Evolutionary conservation across 1,140 invertebrate species (phyloP).

Genomic region (Camponotus floridanus): DNA sequence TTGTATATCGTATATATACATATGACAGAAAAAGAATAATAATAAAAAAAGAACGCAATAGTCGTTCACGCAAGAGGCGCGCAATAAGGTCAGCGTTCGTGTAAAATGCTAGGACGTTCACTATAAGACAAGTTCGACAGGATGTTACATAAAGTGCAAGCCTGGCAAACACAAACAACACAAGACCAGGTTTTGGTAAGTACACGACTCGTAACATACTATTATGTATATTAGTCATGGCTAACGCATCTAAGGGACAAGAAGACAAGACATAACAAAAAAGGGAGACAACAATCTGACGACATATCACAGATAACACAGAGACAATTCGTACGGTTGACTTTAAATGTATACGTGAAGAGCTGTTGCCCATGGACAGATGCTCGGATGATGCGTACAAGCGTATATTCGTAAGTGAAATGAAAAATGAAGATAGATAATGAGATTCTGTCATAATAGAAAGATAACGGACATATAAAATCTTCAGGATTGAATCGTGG

Average conservation of each 20-base stretch:
- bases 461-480: not conserved
- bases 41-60: conserved; percentile 73
- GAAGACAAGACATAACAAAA: conserved; percentile 83
- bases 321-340: conserved; percentile 73
- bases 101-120: conserved; percentile 75
- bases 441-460: not conserved
- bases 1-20: conserved; percentile 70
- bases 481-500: not conserved
- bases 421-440: not conserved
- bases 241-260: conserved; percentile 81
- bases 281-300: conserved; percentile 80
- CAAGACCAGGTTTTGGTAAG: conserved; percentile 77
- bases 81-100: conserved; percentile 73
- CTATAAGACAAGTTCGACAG: conserved; percentile 81
- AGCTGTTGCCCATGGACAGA: conserved; percentile 43
- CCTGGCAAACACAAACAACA: conserved; percentile 84
- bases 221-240: conserved; percentile 70
- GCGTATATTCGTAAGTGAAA: conserved; percentile 23
- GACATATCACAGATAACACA: conserved; percentile 84
- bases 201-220: conserved; percentile 78
- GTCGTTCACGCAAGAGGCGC: conserved; percentile 74
- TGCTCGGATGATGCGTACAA: conserved; percentile 53
- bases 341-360: conserved; percentile 68
- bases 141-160: conserved; percentile 83
- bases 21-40: conserved; percentile 67